Percentiles rank a stretch among this genome's conserved stretches.
phyloP scores from a whole-genome alignment of 2,888 invertebrate species.

The Trachelus iudaicus region DNA sequence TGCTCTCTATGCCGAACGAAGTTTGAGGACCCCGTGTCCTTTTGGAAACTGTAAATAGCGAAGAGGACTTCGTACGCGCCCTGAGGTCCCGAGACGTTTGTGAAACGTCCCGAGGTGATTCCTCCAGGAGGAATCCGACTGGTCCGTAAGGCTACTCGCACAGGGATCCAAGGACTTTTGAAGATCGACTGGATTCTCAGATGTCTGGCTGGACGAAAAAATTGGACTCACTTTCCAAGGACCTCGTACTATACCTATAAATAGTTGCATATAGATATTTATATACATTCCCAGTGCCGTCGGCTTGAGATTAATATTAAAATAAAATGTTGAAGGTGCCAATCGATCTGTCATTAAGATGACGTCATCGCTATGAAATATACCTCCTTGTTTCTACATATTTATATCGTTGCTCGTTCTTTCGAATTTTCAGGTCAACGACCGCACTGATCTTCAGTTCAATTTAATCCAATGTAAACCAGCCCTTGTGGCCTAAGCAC shows the following conservation, averaged over 20 bases:
- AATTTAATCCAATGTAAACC: neutral
- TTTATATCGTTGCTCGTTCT: neutral
- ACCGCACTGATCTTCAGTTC: neutral
- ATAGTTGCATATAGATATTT: neutral
- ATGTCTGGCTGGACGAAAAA: neutral
- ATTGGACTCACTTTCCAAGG: neutral
- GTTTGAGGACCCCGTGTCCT: constrained; percentile 65
- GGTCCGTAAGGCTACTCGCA: neutral
- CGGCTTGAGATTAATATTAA: neutral
- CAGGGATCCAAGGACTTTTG: neutral
- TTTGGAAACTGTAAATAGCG: neutral
- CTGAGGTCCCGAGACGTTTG: neutral
- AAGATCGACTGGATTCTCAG: neutral
- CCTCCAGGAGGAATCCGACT: neutral
- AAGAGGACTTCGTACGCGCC: neutral
- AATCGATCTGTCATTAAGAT: neutral
- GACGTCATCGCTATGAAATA: neutral
- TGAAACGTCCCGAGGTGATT: neutral
- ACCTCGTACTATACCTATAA: neutral
- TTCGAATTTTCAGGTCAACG: neutral
- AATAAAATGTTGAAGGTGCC: neutral
- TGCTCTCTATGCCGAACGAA: constrained; percentile 87
- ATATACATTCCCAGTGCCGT: neutral
- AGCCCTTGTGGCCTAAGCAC: neutral
- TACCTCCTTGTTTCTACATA: neutral